Evolutionary conservation across 2,113 vertebrate species (phyloP).

Genomic region (Columbina picui): DNA sequence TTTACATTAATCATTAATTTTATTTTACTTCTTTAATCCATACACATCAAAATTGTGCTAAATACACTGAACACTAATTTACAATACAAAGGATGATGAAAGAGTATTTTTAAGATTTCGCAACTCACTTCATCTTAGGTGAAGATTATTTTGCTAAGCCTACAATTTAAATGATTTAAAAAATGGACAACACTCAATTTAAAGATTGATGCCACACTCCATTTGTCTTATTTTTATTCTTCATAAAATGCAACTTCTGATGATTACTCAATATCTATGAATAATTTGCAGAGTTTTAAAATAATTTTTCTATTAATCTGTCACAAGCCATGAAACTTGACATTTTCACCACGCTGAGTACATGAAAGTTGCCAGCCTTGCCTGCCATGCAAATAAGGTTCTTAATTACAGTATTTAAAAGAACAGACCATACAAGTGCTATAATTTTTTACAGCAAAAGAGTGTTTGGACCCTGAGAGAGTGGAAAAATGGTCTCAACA

Average conservation of each 20-base stretch:
- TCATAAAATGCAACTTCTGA: conserved; percentile 37
- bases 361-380: conserved; percentile 51
- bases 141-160: conserved; percentile 52
- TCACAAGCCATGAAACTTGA: conserved; percentile 56
- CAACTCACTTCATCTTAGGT: conserved; percentile 17
- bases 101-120: conserved; percentile 31
- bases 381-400: conserved; percentile 42
- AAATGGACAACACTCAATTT: background rate
- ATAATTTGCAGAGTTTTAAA: conserved; percentile 56
- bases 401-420: conserved; percentile 58
- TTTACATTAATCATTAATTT: background rate
- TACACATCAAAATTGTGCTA: background rate
- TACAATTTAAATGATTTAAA: conserved; percentile 27
- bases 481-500: background rate
- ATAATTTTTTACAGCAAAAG: background rate
- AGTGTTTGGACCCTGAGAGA: background rate
- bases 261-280: conserved; percentile 60
- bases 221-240: conserved; percentile 57
- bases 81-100: background rate
- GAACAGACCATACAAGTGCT: conserved; percentile 3
- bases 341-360: conserved; percentile 54
- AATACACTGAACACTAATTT: background rate
- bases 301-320: conserved; percentile 67
- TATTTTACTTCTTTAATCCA: background rate
- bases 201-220: conserved; percentile 34